phyloP scores from a whole-genome alignment of 2,797 vertebrate species.

The Molossus molossus region DNA sequence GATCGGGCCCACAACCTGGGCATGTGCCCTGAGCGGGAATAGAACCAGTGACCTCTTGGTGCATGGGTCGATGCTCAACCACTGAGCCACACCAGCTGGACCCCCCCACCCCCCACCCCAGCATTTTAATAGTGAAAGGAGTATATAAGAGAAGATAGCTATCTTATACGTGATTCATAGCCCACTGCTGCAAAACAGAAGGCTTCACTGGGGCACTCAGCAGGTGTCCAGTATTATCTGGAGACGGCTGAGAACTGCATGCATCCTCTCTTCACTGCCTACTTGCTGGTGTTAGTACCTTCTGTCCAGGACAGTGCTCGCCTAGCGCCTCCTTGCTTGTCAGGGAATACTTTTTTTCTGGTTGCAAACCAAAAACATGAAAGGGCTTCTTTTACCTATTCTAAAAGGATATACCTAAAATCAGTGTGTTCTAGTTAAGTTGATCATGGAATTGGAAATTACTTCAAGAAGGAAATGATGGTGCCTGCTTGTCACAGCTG shows the following conservation, averaged over 20 bases:
- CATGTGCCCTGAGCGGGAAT: not conserved
- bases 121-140: slow-evolving; percentile 42
- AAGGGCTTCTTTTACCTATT: not conserved
- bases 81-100: not conserved
- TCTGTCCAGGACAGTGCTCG: not conserved
- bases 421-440: not conserved
- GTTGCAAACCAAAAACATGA: not conserved
- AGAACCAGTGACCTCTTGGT: not conserved
- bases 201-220: not conserved
- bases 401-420: not conserved
- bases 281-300: not conserved
- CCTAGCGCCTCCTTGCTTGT: not conserved
- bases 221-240: slow-evolving; percentile 51
- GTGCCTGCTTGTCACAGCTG: not conserved
- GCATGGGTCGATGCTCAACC: not conserved
- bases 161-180: not conserved
- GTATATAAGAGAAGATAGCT: slow-evolving; percentile 4
- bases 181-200: slow-evolving; percentile 21
- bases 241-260: not conserved
- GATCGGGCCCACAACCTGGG: not conserved
- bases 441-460: not conserved
- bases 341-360: not conserved
- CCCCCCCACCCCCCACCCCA: too few relatives aligned
- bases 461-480: slow-evolving; percentile 15
- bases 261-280: not conserved